These are phyloP conservation scores for Porites divaricata DNA, from an alignment of 92 coral and sea anemone species.

Conservation along the genomic window DNA sequence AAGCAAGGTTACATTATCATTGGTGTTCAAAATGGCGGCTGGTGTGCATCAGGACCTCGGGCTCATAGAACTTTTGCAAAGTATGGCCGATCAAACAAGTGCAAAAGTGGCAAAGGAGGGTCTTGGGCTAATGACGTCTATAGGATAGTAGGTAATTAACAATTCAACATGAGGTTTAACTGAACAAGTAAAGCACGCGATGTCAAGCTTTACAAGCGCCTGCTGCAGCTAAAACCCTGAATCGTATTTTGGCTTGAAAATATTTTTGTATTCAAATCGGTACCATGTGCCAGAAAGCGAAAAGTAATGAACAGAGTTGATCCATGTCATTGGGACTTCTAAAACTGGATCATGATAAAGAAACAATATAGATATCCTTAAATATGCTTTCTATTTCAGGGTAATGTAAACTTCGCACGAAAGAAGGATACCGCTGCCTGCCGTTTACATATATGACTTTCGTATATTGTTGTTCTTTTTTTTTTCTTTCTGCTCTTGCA, in stretches of 20 bases:
- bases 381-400: conserved; percentile 15
- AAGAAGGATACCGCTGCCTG: conserved; percentile 39
- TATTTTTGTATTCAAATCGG: too few relatives aligned
- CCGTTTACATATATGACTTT: too few relatives aligned
- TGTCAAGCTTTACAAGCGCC: too few relatives aligned
- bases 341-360: neutral
- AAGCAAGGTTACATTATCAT: conserved; percentile 23
- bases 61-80: conserved; percentile 28
- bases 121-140: conserved; percentile 52
- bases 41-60: conserved; percentile 35
- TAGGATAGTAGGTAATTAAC: conserved; percentile 23
- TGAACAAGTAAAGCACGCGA: neutral
- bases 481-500: too few relatives aligned
- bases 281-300: too few relatives aligned
- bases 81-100: conserved; percentile 43
- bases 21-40: conserved; percentile 38
- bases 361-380: neutral
- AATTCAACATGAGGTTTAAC: neutral
- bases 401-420: conserved; percentile 37
- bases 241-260: too few relatives aligned
- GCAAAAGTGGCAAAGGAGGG: conserved; percentile 45
- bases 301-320: too few relatives aligned
- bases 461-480: too few relatives aligned
- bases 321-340: too few relatives aligned
- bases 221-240: too few relatives aligned